Percentiles rank a stretch among this genome's conserved stretches.
phyloP scores from a whole-genome alignment of 2,888 invertebrate genomes.

The Amaurobius ferox region DNA sequence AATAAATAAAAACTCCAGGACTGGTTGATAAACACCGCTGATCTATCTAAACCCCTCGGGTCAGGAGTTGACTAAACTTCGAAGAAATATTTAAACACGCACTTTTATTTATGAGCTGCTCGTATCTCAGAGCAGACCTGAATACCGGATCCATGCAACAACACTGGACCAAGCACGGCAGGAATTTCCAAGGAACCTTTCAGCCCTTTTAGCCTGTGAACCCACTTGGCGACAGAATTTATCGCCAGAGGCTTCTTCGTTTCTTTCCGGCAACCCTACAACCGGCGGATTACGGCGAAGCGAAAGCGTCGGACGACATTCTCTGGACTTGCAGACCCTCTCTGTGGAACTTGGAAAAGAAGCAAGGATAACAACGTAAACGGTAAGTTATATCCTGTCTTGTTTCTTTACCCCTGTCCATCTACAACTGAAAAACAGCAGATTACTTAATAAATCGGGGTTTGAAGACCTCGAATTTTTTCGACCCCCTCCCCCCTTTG shows the following conservation, averaged over 20 bases:
- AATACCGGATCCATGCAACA: not conserved
- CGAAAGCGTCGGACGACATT: not conserved
- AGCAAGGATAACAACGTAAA: not conserved
- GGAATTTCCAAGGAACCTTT: not conserved
- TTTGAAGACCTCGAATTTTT: not conserved
- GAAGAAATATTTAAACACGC: not conserved
- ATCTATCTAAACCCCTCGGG: not conserved
- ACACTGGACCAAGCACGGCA: not conserved
- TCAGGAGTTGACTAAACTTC: slow-evolving; percentile 2
- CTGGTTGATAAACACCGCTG: not conserved
- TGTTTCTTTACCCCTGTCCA: not conserved
- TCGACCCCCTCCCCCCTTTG: not conserved
- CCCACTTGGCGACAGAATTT: not conserved
- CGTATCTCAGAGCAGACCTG: not conserved
- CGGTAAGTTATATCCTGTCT: not conserved
- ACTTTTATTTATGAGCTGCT: not conserved
- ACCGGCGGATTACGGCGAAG: not conserved
- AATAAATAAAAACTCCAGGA: no score
- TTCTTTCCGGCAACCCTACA: not conserved
- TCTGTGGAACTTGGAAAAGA: not conserved
- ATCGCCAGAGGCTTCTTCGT: not conserved
- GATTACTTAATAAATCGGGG: not conserved
- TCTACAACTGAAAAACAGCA: not conserved
- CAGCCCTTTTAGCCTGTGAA: no score
- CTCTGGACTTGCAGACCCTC: not conserved